Evolutionary conservation across 2,797 vertebrate species (phyloP), one percentile per base, ranked within the genome.

Genomic region (Adelosebastes latens): DNA sequence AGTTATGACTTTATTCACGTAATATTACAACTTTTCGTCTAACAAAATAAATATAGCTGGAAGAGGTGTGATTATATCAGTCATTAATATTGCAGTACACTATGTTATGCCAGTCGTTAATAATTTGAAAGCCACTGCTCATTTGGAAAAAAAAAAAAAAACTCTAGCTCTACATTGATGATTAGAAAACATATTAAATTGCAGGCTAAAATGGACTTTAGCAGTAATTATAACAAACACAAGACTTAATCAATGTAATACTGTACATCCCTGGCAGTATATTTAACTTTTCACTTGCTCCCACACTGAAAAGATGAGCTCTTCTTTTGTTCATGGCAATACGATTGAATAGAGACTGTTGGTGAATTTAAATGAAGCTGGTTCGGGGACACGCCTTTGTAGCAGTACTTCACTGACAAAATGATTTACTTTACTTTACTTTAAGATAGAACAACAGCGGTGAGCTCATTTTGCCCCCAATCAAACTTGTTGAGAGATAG

Each of bases 401-500:
- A 58, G 6, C 22, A 1, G 2, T 11, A 8, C n/a, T 5, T 59
- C 5, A 8, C 12, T 31, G 31, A 22, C 14, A 52, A 34, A 27
- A 11, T 6, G 1, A 63, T 32, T 39, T 16, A 59, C 18, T 61
- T 64, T 49, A 49, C 18, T 49, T 49, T 20, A 52, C 42, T 52
- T n/a, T 52, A 52, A 62, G 24, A 56, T 4, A 0, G 11, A 32
- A 18, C 1, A 7, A n/a, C 53, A 36, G n/a, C 25, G 70, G 24
- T 79, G 39, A 85, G 81, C 18, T 79, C 3, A 74, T 70, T 87
- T n/a, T 69, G 64, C 75, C 24, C 24, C 12, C 14, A 36, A 53
- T 65, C 42, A 68, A 87, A 89, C 42, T 62, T 81, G 75, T 31
- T 49, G 36, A 82, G 61, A n/a, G 6, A 53, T 59, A 75, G 16